Conservation (phyloP, 2,113 vertebrate species). For the Tylochromis polylepis region DNA sequence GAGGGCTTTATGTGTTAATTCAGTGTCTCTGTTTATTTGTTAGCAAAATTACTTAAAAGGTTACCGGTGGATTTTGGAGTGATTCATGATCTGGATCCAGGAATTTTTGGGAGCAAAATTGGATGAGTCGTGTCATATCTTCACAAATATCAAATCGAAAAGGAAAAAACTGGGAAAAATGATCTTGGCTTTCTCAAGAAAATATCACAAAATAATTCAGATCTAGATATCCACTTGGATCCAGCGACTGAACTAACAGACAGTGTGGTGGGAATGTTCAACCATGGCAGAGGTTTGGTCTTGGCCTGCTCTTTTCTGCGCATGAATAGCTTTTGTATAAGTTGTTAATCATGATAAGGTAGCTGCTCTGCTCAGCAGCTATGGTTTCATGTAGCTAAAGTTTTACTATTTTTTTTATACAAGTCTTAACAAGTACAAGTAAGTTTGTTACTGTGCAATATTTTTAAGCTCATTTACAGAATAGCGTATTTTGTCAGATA, state of each 20-base stretch:
- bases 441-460: not conserved
- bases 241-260: not conserved
- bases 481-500: not conserved
- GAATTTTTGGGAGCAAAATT: not conserved
- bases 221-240: not conserved
- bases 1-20: not conserved
- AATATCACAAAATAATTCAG: not conserved
- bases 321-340: not conserved
- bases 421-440: not conserved
- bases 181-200: not conserved
- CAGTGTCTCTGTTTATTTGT: not conserved
- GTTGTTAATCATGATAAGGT: not conserved
- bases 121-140: not conserved
- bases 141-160: not conserved
- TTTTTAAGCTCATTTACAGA: not conserved
- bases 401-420: not conserved
- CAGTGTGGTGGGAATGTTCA: not conserved
- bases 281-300: not conserved
- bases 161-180: accelerated
- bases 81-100: not conserved
- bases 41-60: not conserved
- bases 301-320: not conserved
- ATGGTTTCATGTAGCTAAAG: not conserved
- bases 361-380: not conserved
- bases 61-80: not conserved